A percentile compares a stretch with the other conserved stretches of the same genome.
These are phyloP conservation scores for Alexandromys fortis DNA, from an alignment of 2,113 vertebrate genomes.

Conservation along the genomic window DNA sequence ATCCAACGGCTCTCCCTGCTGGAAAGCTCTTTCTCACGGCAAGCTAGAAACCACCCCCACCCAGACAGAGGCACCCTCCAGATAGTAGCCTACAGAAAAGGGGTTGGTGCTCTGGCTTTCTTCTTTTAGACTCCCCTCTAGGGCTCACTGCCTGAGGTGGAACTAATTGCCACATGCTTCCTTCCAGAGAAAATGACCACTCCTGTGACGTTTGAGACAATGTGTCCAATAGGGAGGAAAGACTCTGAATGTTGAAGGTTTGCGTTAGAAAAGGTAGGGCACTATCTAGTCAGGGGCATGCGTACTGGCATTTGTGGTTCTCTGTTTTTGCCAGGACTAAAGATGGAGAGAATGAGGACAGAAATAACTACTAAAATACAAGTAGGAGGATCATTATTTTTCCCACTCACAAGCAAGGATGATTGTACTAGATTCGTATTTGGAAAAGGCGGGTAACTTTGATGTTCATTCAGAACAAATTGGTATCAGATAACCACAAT, in stretches of 20 bases:
- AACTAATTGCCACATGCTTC: slow-evolving; percentile 4
- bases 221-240: slow-evolving; percentile 47
- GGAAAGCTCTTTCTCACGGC: neutral
- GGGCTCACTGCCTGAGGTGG: slow-evolving; percentile 55
- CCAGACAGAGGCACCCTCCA: slow-evolving; percentile 2
- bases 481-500: slow-evolving; percentile 80
- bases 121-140: slow-evolving; percentile 38
- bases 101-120: slow-evolving; percentile 8
- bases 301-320: neutral
- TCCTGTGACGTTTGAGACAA: slow-evolving; percentile 64
- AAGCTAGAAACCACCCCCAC: neutral
- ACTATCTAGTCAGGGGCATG: neutral
- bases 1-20: neutral
- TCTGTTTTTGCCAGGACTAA: slow-evolving; percentile 34
- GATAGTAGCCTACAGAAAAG: neutral
- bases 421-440: slow-evolving; percentile 41
- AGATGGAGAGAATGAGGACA: slow-evolving; percentile 21
- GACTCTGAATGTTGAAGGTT: slow-evolving; percentile 46
- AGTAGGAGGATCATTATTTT: slow-evolving; percentile 35
- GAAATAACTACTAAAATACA: slow-evolving; percentile 21
- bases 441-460: slow-evolving; percentile 53
- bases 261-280: neutral
- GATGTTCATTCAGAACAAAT: slow-evolving; percentile 72
- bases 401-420: neutral
- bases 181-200: slow-evolving; percentile 65